Evolutionary conservation across 2,888 invertebrate genomes (phyloP).

Genomic region (Leucoptera coffeella): DNA sequence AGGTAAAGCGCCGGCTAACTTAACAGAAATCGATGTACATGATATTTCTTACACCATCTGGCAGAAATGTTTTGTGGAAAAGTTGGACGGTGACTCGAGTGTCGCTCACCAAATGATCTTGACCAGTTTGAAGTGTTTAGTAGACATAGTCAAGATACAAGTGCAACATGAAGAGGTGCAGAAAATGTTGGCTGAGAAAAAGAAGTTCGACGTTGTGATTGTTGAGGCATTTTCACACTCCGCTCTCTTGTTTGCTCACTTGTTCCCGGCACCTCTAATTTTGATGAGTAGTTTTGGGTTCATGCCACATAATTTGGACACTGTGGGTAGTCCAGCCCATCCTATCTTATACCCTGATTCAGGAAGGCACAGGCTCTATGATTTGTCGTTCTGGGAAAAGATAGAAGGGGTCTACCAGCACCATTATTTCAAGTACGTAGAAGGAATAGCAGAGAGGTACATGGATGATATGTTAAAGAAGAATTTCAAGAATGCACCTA

Average conservation of each 20-base stretch:
- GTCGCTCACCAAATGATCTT: not conserved
- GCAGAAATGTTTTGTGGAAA: not conserved
- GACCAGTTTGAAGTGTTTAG: not conserved
- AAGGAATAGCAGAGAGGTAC: no score
- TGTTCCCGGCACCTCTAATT: slow-evolving; percentile 7
- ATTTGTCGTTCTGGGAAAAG: slow-evolving; percentile 1
- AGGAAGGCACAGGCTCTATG: not conserved
- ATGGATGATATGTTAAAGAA: no score
- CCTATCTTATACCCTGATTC: slow-evolving; percentile 1
- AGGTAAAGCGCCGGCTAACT: slow-evolving; percentile 1
- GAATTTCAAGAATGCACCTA: no score
- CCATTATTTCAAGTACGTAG: no score
- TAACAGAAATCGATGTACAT: not conserved
- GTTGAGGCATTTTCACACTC: not conserved
- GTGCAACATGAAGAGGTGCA: not conserved
- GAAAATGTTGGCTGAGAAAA: not conserved
- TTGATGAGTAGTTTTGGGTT: not conserved
- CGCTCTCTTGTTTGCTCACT: not conserved
- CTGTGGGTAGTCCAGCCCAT: not conserved
- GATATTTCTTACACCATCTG: not conserved
- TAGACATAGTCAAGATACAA: not conserved
- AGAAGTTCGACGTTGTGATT: slow-evolving; percentile 1
- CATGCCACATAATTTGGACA: not conserved
- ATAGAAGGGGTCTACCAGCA: slow-evolving; percentile 1
- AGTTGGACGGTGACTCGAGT: not conserved